Evolutionary conservation across 1,140 invertebrate species (phyloP).

Genomic region (Aphelenchoides besseyi): DNA sequence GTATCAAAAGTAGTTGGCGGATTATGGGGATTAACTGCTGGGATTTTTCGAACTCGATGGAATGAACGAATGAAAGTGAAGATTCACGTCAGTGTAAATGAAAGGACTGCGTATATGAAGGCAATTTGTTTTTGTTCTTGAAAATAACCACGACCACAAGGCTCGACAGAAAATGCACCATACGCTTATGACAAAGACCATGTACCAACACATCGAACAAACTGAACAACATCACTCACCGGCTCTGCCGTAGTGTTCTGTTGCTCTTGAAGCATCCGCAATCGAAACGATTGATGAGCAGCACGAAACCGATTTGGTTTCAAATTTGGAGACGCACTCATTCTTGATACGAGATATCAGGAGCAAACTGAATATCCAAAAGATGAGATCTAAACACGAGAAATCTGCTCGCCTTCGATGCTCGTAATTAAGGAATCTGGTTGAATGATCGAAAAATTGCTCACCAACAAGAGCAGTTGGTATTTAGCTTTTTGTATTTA

Average conservation of each 20-base stretch:
- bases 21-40: conserved; percentile 16
- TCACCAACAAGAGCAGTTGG: too few relatives aligned
- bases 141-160: conserved; percentile 3
- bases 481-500: too few relatives aligned
- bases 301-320: conserved; percentile 38
- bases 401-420: background rate
- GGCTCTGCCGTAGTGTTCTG: conserved; percentile 37
- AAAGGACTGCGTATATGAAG: too few relatives aligned
- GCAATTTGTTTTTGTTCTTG: background rate
- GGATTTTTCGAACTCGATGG: background rate
- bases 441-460: background rate
- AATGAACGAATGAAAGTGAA: background rate
- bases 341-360: background rate
- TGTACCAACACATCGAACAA: background rate
- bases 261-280: conserved; percentile 48
- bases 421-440: background rate
- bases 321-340: conserved; percentile 11
- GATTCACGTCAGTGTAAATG: too few relatives aligned
- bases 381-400: background rate
- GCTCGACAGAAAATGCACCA: background rate
- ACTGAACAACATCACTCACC: conserved; percentile 21
- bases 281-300: conserved; percentile 39
- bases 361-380: background rate
- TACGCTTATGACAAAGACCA: background rate
- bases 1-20: conserved; percentile 5